Percentiles rank a stretch among this genome's conserved stretches.
These are phyloP conservation scores for Heliangelus exortis DNA, from an alignment of 2,797 vertebrate genomes.

Conservation along the genomic window DNA sequence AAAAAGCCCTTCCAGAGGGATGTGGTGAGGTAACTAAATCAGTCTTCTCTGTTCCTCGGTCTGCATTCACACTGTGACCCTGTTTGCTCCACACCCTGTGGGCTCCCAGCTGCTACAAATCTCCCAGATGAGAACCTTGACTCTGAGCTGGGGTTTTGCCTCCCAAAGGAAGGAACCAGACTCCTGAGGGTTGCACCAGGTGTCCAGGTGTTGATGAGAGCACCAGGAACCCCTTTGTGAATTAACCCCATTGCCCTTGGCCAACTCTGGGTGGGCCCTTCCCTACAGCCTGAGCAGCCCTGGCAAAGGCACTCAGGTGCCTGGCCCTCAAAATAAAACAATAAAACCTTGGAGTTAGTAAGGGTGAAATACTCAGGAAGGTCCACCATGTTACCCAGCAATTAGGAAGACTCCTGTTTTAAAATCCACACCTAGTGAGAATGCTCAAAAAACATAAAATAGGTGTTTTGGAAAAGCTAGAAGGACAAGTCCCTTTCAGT, in stretches of 20 bases:
- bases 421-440: conserved; percentile 14
- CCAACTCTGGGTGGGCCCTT: neutral
- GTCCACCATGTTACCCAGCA: conserved; percentile 13
- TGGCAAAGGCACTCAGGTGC: neutral
- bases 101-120: neutral
- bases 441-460: conserved; percentile 5
- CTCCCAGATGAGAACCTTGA: neutral
- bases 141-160: neutral
- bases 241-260: neutral
- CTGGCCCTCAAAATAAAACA: neutral
- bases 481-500: conserved; percentile 51
- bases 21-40: neutral
- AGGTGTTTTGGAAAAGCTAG: conserved; percentile 52
- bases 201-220: neutral
- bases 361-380: neutral
- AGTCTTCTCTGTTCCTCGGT: neutral
- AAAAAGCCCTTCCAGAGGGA: neutral
- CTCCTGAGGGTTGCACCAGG: neutral
- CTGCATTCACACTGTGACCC: neutral
- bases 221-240: neutral
- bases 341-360: neutral
- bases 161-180: neutral
- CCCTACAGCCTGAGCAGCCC: neutral
- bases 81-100: neutral
- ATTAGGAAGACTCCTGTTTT: conserved; percentile 45